phyloP scores from a whole-genome alignment of 2,113 vertebrate species.

The Chauna torquata region DNA sequence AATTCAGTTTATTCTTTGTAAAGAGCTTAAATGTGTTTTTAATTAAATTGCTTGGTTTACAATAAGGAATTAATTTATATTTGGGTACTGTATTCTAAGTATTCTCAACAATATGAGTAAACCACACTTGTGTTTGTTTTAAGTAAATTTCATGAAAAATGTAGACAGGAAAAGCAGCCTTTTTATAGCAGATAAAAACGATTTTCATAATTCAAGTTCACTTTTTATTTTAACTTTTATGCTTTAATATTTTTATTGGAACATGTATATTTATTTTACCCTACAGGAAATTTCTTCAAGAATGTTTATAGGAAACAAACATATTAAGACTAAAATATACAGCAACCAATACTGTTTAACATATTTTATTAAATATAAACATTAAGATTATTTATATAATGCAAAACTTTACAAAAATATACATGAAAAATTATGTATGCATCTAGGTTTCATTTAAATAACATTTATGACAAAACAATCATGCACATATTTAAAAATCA shows the following conservation, averaged over 20 bases:
- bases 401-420: conserved; percentile 84
- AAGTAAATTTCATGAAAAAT: conserved; percentile 68
- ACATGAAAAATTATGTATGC: conserved; percentile 82
- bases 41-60: conserved; percentile 49
- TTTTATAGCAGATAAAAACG: conserved; percentile 68
- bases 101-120: conserved; percentile 30
- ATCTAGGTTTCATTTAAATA: conserved; percentile 88
- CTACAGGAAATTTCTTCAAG: conserved; percentile 85
- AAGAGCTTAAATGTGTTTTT: conserved; percentile 59
- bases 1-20: conserved; percentile 57
- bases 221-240: conserved; percentile 82
- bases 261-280: conserved; percentile 94
- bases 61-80: conserved; percentile 61
- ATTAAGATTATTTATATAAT: conserved; percentile 88
- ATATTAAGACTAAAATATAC: conserved; percentile 92
- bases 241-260: conserved; percentile 82
- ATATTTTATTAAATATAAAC: conserved; percentile 92
- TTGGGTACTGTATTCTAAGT: conserved; percentile 62
- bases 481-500: conserved; percentile 82
- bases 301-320: conserved; percentile 83
- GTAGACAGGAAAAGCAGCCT: conserved; percentile 66
- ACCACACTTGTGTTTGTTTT: not conserved
- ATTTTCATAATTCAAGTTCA: conserved; percentile 83
- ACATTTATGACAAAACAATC: conserved; percentile 90
- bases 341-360: conserved; percentile 85